Evolutionary conservation across 2,113 vertebrate species (phyloP), one percentile per base, ranked within the genome.

Genomic region (Emydura subglobosa): DNA sequence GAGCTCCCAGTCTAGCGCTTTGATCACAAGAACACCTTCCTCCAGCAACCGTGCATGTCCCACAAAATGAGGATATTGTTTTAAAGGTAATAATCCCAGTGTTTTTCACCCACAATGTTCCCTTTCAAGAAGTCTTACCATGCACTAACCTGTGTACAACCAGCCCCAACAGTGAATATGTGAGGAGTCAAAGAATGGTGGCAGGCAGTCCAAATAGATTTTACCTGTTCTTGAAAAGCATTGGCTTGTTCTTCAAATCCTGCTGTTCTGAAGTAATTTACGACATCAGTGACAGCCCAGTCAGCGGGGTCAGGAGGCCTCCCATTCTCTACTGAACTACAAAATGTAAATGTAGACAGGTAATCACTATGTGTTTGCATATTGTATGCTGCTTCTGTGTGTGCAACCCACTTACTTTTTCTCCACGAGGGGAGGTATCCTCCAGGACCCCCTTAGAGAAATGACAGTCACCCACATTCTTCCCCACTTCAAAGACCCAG

Each of bases 201-300:
- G 42, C n/a, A 88, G 55, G 83, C 29, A 91, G 80, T 96, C 42
- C 90, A 90, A 91, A 83, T 7, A 21, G 44, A 94, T 93, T 47
- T 97, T 98, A 99, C 99, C 99, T 99, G 99, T 97, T 99, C 99
- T 97, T 99, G 99, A 95, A 99, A 99, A 96, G 99, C 99, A 19
- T 25, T 98, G 84, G 99, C 99, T 98, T 99, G 99, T 95, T 99
- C 99, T 95, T 99, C 99, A 94, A 99, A 99, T 97, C 99, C 99
- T 78, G 98, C 99, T 68, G 99, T 99, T 98, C 99, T 99, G 97
- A 99, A 99, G 97, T 99, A 99, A 98, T 99, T 99, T 97, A 99
- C 99, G 22, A 99, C 99, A 81, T 99, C 99, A 3, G 98, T 97
- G 83, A 99, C 99, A 1, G 98, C 99, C 99, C 99, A 99, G 98